Evolutionary conservation across 2,888 invertebrate species (phyloP).

Genomic region (Phragmatobia fuliginosa): DNA sequence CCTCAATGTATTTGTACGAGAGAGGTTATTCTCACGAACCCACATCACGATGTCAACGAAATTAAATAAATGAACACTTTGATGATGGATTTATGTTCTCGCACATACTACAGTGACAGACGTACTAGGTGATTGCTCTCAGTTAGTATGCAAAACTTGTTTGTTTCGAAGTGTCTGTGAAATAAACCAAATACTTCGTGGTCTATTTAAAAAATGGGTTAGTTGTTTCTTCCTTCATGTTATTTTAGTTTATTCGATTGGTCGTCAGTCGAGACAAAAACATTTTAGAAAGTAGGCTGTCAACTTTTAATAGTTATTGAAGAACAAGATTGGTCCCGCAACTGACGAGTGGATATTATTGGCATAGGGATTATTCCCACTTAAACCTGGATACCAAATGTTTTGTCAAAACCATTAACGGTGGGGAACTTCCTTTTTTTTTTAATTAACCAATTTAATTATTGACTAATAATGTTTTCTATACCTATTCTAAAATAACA

Average conservation of each 20-base stretch:
- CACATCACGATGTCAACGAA: constrained; percentile 32
- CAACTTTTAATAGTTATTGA: neutral
- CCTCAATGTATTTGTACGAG: neutral
- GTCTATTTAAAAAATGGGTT: neutral
- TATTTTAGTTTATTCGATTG: neutral
- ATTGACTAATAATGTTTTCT: too few species aligned
- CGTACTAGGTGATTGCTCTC: neutral
- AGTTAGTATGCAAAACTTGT: neutral
- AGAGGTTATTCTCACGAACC: neutral
- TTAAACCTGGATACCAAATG: neutral
- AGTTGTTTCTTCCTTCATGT: neutral
- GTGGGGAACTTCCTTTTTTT: too few species aligned
- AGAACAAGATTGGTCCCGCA: too few species aligned
- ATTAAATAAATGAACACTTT: constrained; percentile 37
- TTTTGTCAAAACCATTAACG: too few species aligned
- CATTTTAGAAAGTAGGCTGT: neutral
- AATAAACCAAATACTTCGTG: neutral
- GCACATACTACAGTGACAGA: neutral
- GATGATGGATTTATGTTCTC: constrained; percentile 16
- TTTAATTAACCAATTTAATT: too few species aligned
- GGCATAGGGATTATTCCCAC: neutral
- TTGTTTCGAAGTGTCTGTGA: neutral
- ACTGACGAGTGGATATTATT: too few species aligned
- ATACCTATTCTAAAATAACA: neutral
- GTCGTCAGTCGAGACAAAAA: neutral